Evolutionary conservation across 2,113 vertebrate species (phyloP), one percentile per base, ranked within the genome.

Genomic region (Chloroceryle aenea): DNA sequence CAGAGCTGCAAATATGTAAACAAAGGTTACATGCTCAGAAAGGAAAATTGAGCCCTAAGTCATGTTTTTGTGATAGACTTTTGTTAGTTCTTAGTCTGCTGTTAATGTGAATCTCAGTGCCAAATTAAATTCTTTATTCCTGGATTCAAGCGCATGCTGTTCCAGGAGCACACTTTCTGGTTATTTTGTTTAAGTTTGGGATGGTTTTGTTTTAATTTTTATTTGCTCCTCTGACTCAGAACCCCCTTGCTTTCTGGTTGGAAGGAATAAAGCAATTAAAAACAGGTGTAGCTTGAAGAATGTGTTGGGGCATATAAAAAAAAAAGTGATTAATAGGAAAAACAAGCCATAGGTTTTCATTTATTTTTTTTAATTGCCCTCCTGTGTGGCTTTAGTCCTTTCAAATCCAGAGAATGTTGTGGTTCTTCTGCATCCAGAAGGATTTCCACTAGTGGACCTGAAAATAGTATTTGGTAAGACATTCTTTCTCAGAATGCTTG

Each of bases 1-100:
- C 75, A 71, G 84, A 93, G 91, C 81, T 85, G 38, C 85, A 95
- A 91, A 87, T 88, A 73, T 85, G 75, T 90, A 96, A 96, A 90
- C 94, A 93, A 71, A 95, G 23, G 59, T 90, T 94, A 63, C 87
- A 93, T 43, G 59, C 59, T 93, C 21, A 82, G 87, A 90, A 95
- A 91, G 47, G 78, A 87, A 93, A 91, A 93, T 32, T 64, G 53
- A 95, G 75, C 82, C 34, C 47, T 50, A 82, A 89, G 38, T 85
- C 30, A 34, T 52, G 42, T 34, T 80, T 91, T 85, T 88, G n/a
- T 52, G 59, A 53, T 55, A 93, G 82, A 27, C 15, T 86, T 69
- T 84, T 69, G 30, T 66, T 91, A 52, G 67, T 69, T 87, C 56
- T 84, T 50, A 56, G 56, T 34, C 55, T 69, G 29, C 40, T 73